Evolutionary conservation across 2,888 invertebrate species (phyloP), one percentile per base, ranked within the genome.

Genomic region (Lycaena phlaeas): DNA sequence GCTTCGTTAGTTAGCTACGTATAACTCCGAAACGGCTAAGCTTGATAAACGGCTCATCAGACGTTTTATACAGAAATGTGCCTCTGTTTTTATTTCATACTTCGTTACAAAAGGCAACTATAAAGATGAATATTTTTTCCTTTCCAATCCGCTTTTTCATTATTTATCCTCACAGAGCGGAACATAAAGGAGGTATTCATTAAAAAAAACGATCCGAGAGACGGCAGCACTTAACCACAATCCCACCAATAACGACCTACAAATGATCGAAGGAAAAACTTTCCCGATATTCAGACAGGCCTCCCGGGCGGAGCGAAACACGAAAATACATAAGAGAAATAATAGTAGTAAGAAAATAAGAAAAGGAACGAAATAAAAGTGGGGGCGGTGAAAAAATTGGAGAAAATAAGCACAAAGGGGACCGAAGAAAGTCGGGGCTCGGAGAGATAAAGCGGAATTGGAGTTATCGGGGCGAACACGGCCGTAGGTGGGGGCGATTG

Each of bases 371-470:
- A 72, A 74, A 76, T 74, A 74, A 78, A 76, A 75, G 71, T 70
- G 73, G 72, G 71, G 72, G 66, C 62, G 67, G 67, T 59, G 61
- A 76, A 74, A 75, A 78, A 81, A 78, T 70, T 78, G 69, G 67
- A 73, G 76, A 79, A 78, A 81, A 79, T 75, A 78, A 77, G 82
- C 68, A 81, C 81, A 82, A 82, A 77, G 78, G 77, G 74, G 75
- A 74, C 66, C 63, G 68, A 74, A 71, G 74, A 72, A 73, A 74
- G 73, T 72, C 69, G 69, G 67, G 64, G 61, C 61, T 59, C 61
- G 66, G 68, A 70, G 72, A 79, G 82, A 85, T 84, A 85, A 79
- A 78, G 76, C 73, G 82, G 76, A 78, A 84, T 85, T 78, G 84
- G 70, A 81, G 82, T 71, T 77, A 81, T 79, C 78, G 81, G 74